These are phyloP conservation scores for Strix aluco DNA, from an alignment of 2,113 vertebrate species.

Conservation along the genomic window DNA sequence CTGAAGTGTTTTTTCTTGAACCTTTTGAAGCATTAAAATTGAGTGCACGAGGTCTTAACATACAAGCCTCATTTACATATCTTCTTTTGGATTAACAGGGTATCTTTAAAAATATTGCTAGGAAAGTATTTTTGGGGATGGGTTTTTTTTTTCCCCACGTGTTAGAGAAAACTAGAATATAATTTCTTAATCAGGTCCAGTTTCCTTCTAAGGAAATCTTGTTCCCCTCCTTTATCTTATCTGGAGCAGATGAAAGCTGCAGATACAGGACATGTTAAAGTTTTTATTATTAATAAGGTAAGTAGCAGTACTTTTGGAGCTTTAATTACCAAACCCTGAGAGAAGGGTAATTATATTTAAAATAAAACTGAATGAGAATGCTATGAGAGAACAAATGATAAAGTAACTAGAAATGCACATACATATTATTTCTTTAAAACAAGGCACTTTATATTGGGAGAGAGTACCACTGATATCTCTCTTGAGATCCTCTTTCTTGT, in stretches of 20 bases:
- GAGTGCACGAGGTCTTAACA: background rate
- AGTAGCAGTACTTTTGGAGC: background rate
- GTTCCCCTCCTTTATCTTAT: background rate
- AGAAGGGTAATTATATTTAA: background rate
- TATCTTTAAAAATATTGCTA: background rate
- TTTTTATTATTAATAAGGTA: background rate
- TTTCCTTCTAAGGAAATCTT: background rate
- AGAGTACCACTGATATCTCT: background rate
- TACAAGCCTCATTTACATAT: slow-evolving; percentile 31
- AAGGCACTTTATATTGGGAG: background rate
- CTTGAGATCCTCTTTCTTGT: background rate
- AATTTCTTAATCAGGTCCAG: background rate
- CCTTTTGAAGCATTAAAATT: slow-evolving; percentile 37
- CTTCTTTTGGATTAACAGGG: background rate
- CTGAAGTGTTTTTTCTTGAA: background rate
- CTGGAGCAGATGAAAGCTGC: background rate
- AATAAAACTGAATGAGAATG: background rate
- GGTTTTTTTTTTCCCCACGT: background rate
- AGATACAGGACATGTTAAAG: background rate
- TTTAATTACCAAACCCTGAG: background rate
- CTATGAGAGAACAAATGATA: background rate
- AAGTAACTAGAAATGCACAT: background rate
- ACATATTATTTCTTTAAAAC: background rate
- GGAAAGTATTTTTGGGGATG: background rate
- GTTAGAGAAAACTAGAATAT: background rate